These are phyloP conservation scores for Actinopyga echinites DNA, from an alignment of 53 echinoderm and acorn worm genomes.

Conservation along the genomic window DNA sequence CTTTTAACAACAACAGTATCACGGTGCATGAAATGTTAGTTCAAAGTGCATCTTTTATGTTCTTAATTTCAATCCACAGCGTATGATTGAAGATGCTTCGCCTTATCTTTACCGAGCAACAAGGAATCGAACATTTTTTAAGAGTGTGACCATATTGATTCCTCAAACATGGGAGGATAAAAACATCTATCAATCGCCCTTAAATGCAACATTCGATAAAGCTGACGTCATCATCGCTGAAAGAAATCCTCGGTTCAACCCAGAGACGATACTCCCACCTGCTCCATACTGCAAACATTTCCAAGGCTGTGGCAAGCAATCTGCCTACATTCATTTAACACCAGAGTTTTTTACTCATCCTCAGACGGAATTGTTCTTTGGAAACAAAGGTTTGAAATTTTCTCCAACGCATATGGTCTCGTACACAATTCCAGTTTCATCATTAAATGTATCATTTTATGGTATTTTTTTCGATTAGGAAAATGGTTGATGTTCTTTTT, in stretches of 20 bases:
- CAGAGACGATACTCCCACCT: neutral
- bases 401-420: neutral
- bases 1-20: too few species aligned
- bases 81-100: conserved; percentile 62
- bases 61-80: neutral
- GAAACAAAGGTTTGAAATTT: conserved; percentile 3
- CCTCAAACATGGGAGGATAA: conserved; percentile 52
- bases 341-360: conserved; percentile 40
- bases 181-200: conserved; percentile 40
- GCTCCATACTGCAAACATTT: conserved; percentile 58
- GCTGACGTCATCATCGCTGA: conserved; percentile 67
- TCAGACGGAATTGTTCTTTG: conserved; percentile 1
- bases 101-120: conserved; percentile 61
- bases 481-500: too few species aligned
- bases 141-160: conserved; percentile 55
- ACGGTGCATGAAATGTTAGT: too few species aligned
- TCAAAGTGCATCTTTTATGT: neutral
- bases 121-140: conserved; percentile 48
- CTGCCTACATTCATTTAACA: conserved; percentile 57
- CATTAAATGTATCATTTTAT: too few species aligned
- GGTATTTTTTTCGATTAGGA: too few species aligned
- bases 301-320: conserved; percentile 62
- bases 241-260: conserved; percentile 58
- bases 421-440: neutral
- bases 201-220: conserved; percentile 59